Evolutionary conservation across 2,113 vertebrate species (phyloP).

Genomic region (Chloebia gouldiae): DNA sequence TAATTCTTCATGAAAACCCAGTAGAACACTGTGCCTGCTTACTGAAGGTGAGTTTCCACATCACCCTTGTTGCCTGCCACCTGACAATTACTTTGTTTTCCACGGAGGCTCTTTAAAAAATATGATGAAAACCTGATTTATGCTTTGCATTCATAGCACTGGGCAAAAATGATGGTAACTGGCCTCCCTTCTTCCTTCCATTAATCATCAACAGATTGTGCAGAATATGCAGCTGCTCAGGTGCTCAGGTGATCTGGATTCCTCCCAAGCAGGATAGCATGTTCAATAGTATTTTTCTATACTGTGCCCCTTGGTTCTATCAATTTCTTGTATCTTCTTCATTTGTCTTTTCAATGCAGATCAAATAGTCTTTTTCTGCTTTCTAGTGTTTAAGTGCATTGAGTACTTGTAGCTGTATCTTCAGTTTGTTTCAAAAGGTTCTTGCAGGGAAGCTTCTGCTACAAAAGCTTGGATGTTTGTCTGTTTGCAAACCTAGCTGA

Average conservation of each 20-base stretch:
- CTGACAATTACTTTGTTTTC: background rate
- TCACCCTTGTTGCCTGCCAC: background rate
- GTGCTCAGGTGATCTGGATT: conserved; percentile 37
- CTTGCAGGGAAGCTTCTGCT: background rate
- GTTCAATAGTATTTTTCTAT: background rate
- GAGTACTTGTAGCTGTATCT: background rate
- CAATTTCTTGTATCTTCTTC: background rate
- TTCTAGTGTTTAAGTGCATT: background rate
- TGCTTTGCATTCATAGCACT: background rate
- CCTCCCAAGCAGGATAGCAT: background rate
- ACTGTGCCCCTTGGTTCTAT: background rate
- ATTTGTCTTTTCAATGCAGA: conserved; percentile 1
- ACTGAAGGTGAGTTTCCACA: background rate
- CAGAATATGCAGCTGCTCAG: conserved; percentile 19
- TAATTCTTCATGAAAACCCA: background rate
- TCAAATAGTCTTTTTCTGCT: background rate
- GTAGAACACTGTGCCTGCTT: background rate
- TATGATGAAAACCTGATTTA: conserved; percentile 17
- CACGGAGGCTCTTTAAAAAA: background rate
- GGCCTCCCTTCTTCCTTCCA: background rate
- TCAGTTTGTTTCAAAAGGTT: background rate
- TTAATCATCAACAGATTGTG: conserved; percentile 52
- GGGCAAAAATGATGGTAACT: background rate
- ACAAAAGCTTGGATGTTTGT: background rate
- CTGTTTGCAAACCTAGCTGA: background rate